phyloP scores from a whole-genome alignment of 53 echinoderm and acorn worm species.

The Hippasteria phrygiana region DNA sequence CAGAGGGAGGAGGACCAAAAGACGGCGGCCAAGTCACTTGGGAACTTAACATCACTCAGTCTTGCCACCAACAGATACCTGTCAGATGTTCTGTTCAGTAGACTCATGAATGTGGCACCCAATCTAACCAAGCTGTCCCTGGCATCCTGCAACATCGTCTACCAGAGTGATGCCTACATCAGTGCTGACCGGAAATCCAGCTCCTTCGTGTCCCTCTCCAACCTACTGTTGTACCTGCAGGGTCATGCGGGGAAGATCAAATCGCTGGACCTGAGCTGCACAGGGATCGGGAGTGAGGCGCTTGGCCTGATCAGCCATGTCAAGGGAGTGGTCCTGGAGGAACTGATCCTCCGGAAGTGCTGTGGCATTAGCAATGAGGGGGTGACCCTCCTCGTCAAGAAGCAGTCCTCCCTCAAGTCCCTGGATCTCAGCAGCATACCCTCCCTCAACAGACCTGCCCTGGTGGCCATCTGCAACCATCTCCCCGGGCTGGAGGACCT shows the following conservation, averaged over 20 bases:
- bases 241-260: slow-evolving; percentile 43
- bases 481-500: slow-evolving; percentile 36
- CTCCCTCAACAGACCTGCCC: slow-evolving; percentile 58
- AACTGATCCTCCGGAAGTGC: slow-evolving; percentile 77
- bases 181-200: slow-evolving; percentile 59
- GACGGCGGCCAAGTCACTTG: slow-evolving; percentile 51
- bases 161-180: slow-evolving; percentile 74
- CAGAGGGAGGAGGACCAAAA: slow-evolving; percentile 58
- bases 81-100: slow-evolving; percentile 83
- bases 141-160: slow-evolving; percentile 89
- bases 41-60: slow-evolving; percentile 68
- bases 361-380: slow-evolving; percentile 78
- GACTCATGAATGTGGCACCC: slow-evolving; percentile 74
- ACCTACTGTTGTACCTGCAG: slow-evolving; percentile 73
- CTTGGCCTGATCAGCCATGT: slow-evolving; percentile 74
- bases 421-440: slow-evolving; percentile 75
- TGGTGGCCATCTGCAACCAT: slow-evolving; percentile 69
- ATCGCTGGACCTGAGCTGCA: slow-evolving; percentile 81
- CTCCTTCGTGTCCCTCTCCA: slow-evolving; percentile 80
- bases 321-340: slow-evolving; percentile 67
- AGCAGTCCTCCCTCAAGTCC: slow-evolving; percentile 64
- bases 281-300: slow-evolving; percentile 77
- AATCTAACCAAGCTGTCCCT: slow-evolving; percentile 79
- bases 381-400: slow-evolving; percentile 69
- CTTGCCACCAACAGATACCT: slow-evolving; percentile 78